Base-by-base conservation (phyloP, 2,888 invertebrate species). In the Hetaerina titia region DNA sequence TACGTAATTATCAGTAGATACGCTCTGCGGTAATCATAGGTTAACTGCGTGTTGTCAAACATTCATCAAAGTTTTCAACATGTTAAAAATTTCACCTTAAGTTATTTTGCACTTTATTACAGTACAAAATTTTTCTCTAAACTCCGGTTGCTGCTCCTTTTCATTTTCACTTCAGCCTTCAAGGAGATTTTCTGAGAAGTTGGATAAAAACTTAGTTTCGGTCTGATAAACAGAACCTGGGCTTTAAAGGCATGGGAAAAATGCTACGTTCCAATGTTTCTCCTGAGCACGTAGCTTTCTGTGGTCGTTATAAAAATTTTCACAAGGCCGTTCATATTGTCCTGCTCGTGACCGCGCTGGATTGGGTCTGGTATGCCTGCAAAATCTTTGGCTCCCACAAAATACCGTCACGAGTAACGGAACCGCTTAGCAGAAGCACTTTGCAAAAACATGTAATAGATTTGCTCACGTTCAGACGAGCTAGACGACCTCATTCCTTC, bases 351-450 rank as follows among this genome's bases (percentile, higher is more conserved):
- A 31, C 81, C 31, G 81, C 15, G 81, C 81, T 31, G 81, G 25
- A 15, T 81, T 81, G 13, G 69, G n/a, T 22, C 69, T 31, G 31
- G 81, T 81, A 69, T 81, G 81, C 81, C 8, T 81, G 81, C 81
- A 31, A 81, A 31, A 81, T 31, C 81, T 69, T 4, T 81, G 81
- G 25, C 81, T 81, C 81, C 81, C 81, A 31, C 81, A 31, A 81
- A 81, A 81, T 81, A 81, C 81, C 81, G 81, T 81, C 81, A 31
- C 81, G 81, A 81, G 15, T 81, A 81, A 81, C 81, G 81, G 81
- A 25, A 81, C 81, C 81, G 81, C 31, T 81, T 81, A 81, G 81
- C 81, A 81, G 81, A 81, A 81, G 25, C 81, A 81, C 81, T 13
- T 25, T 31, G 25, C 81, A 31, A 81, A 81, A 81, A 81, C 81